phyloP scores from a whole-genome alignment of 2,888 invertebrate species.

The Altica lythri region DNA sequence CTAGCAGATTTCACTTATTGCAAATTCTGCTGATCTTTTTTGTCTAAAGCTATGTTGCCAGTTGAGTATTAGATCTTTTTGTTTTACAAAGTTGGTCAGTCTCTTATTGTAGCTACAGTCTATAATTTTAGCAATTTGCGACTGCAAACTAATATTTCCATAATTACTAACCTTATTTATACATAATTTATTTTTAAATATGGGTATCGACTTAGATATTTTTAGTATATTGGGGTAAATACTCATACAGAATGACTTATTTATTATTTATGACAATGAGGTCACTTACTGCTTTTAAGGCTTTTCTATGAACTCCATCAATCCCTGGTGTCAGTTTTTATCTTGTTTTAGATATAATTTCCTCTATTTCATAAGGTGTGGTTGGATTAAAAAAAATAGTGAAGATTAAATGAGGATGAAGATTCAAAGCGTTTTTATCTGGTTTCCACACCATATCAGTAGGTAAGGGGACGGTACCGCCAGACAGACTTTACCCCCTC shows the following conservation, averaged over 20 bases:
- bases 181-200: slow-evolving; percentile 7
- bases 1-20: slow-evolving; percentile 2
- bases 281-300: neutral
- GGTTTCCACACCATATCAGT: neutral
- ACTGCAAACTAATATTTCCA: slow-evolving; percentile 7
- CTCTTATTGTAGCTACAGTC: slow-evolving; percentile 10
- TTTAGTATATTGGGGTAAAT: slow-evolving; percentile 6
- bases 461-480: too few relatives aligned
- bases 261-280: slow-evolving; percentile 6
- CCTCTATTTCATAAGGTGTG: slow-evolving; percentile 10
- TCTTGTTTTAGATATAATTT: slow-evolving; percentile 9
- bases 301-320: slow-evolving; percentile 11
- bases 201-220: slow-evolving; percentile 14
- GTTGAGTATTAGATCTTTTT: slow-evolving; percentile 5
- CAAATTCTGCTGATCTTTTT: slow-evolving; percentile 6
- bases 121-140: slow-evolving; percentile 4
- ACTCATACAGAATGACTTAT: slow-evolving; percentile 3
- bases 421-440: neutral
- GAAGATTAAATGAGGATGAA: neutral
- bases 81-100: slow-evolving; percentile 6
- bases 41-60: slow-evolving; percentile 11
- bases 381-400: neutral
- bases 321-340: slow-evolving; percentile 8
- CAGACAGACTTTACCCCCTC: too few relatives aligned
- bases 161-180: slow-evolving; percentile 8